Conservation (phyloP, 2,113 vertebrate species). For the Pygoscelis antarcticus region DNA sequence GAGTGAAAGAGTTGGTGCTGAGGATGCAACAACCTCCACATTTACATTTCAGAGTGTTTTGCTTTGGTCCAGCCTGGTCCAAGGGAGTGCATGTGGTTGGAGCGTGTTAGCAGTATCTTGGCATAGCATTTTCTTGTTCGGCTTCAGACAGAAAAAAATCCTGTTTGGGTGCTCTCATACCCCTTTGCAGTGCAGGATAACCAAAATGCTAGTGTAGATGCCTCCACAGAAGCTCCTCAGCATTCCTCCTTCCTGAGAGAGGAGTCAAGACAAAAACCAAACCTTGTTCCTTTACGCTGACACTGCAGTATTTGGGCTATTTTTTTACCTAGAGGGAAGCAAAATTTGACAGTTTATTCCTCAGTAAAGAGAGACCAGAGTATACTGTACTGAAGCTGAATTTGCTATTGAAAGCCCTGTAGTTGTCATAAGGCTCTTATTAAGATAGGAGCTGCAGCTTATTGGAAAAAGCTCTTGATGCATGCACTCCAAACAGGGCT, state of each 20-base stretch:
- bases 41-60: background rate
- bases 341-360: background rate
- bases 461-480: slow-evolving; percentile 19
- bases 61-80: background rate
- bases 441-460: slow-evolving; percentile 19
- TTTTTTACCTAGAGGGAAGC: background rate
- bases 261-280: background rate
- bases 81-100: background rate
- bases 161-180: background rate
- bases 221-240: background rate
- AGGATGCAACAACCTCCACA: background rate
- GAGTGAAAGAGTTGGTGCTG: background rate
- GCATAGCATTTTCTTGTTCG: background rate
- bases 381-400: background rate
- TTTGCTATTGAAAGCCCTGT: background rate
- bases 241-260: background rate
- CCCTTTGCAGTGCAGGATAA: background rate
- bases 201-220: background rate
- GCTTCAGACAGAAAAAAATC: background rate
- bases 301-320: background rate
- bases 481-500: slow-evolving; percentile 25
- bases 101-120: background rate
- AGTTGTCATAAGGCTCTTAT: slow-evolving; percentile 20
- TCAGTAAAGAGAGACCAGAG: background rate
- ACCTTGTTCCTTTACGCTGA: background rate